Conservation (phyloP, 2,888 invertebrate genomes). For the Nematopogon swammerdamellus region DNA sequence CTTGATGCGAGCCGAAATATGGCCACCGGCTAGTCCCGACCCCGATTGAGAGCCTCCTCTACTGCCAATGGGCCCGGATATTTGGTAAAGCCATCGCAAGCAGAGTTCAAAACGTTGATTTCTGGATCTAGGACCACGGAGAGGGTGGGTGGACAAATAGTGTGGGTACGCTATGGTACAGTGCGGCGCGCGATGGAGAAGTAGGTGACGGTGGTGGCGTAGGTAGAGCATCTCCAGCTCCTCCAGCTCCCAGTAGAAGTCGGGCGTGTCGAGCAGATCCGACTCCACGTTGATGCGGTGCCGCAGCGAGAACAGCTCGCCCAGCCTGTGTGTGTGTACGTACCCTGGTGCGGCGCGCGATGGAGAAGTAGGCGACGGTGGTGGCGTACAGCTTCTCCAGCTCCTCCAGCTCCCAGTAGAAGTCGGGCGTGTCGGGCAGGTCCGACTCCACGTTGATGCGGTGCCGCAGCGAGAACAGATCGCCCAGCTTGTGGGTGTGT, state of each 20-base stretch:
- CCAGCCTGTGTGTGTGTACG: slow-evolving; percentile 59
- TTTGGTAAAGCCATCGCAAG: too few species aligned
- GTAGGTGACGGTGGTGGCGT: slow-evolving; percentile 77
- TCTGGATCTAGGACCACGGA: too few species aligned
- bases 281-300: slow-evolving; percentile 92
- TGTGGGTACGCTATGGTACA: slow-evolving; percentile 61
- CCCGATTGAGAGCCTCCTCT: too few species aligned
- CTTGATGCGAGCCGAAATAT: too few species aligned
- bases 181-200: slow-evolving; percentile 83
- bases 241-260: slow-evolving; percentile 98
- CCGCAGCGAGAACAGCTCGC: slow-evolving; percentile 84
- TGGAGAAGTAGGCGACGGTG: slow-evolving; percentile 80
- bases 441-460: slow-evolving; percentile 92
- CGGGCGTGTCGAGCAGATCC: slow-evolving; percentile 91
- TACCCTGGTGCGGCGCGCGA: slow-evolving; percentile 79
- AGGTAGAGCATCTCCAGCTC: slow-evolving; percentile 83
- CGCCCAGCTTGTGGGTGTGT: slow-evolving; percentile 60
- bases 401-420: slow-evolving; percentile 96
- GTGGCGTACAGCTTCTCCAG: slow-evolving; percentile 81
- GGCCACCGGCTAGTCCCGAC: too few species aligned
- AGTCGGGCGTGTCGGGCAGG: slow-evolving; percentile 92
- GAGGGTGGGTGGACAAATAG: slow-evolving; percentile 8
- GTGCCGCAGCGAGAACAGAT: slow-evolving; percentile 85
- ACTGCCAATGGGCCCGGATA: too few species aligned
- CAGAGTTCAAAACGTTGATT: too few species aligned